Evolutionary conservation across 2,113 vertebrate species (phyloP), one percentile per base, ranked within the genome.

Genomic region (Corythaixoides concolor): DNA sequence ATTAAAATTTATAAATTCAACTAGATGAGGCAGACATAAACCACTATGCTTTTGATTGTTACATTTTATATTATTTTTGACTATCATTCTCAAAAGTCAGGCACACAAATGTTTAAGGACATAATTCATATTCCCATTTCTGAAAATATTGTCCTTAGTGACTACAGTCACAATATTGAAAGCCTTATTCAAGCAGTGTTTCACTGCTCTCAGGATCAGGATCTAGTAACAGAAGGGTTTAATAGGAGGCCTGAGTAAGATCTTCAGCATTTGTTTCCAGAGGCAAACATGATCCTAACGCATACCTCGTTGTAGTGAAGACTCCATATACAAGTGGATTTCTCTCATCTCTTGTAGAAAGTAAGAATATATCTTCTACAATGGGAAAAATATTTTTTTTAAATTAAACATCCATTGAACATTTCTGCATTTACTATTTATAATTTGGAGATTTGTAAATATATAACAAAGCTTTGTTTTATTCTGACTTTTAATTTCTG

Each of bases 231-330:
- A 53, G 15, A 53, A 59, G 5, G 12, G 15, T 70, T 75, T 76
- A 41, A 53, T 20, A 30, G 28, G 85, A 90, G 12, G 8, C 12
- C 19, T 28, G 15, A 73, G 4, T 32, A 50, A 83, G 21, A 59
- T 28, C 8, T 66, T 78, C 12, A 68, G 12, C 2, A 50, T 66
- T 88, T 79, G 6, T 47, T 84, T 93, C 17, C n/a, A 83, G 16
- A 52, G 19, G 13, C 23, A 92, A 93, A 87, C 1, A 2, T 8
- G 24, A 69, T 23, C 6, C 6, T 37, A 66, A 47, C 1, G 30
- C 93, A n/a, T 97, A 99, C 99, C 99, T 99, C 94, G 99, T 99
- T 87, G 99, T 99, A 85, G 99, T 99, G 96, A 99, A 99, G 89
- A 99, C 98, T 80, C 99, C 99, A 64, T 99, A 99, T 20, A 99